Percentiles rank a stretch among this genome's conserved stretches.
phyloP scores from a whole-genome alignment of 2,797 vertebrate species.

The Mareca penelope region DNA sequence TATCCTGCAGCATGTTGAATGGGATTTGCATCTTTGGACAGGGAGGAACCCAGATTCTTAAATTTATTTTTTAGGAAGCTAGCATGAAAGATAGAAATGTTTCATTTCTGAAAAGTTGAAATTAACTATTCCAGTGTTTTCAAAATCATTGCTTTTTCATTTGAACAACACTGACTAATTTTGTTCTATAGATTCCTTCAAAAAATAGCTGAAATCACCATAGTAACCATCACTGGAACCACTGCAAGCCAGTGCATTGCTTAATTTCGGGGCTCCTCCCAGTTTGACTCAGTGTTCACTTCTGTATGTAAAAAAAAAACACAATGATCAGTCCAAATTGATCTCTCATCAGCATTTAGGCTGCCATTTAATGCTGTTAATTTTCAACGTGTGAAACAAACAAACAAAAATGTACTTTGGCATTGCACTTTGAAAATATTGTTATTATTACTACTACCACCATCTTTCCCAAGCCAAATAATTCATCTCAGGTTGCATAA shows the following conservation, averaged over 20 bases:
- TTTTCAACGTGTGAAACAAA: neutral
- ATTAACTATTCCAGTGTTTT: neutral
- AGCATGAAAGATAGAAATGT: neutral
- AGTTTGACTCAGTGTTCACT: neutral
- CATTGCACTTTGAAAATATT: neutral
- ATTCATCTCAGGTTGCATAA: conserved; percentile 30
- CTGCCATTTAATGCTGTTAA: neutral
- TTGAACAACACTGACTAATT: neutral
- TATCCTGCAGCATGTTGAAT: neutral
- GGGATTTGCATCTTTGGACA: neutral
- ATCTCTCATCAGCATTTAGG: neutral
- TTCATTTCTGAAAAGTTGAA: neutral
- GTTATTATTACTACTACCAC: neutral
- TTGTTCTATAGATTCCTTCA: neutral
- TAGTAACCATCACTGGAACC: neutral
- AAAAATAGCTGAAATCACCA: neutral
- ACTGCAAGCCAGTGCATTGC: neutral
- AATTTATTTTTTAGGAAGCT: neutral
- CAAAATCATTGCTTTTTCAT: neutral
- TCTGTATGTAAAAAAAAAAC: neutral
- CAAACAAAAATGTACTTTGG: neutral
- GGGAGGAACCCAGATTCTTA: neutral
- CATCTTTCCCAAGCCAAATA: neutral
- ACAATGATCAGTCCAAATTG: neutral
- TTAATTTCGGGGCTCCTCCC: neutral